Percentiles rank a stretch among this genome's conserved stretches.
Evolutionary conservation across 2,113 vertebrate species (phyloP).

Genomic region (Gallinago undulata): DNA sequence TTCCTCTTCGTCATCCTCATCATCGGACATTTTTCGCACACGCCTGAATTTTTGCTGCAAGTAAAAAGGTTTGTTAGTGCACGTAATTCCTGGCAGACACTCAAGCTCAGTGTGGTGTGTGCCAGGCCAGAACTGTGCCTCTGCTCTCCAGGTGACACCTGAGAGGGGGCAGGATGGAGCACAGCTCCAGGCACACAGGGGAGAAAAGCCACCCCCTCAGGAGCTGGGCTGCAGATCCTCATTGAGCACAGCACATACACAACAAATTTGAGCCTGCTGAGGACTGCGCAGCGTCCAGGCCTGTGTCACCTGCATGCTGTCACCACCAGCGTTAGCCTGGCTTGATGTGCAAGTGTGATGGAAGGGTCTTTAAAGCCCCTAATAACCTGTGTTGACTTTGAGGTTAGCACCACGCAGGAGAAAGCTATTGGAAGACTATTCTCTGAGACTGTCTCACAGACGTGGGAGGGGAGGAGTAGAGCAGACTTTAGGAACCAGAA

Average conservation of each 20-base stretch:
- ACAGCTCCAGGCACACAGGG: background rate
- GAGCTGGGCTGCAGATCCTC: background rate
- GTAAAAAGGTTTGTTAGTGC: background rate
- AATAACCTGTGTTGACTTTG: background rate
- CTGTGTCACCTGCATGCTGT: background rate
- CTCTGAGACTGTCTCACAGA: background rate
- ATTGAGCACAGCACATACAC: background rate
- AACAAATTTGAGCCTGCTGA: background rate
- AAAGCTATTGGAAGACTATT: background rate
- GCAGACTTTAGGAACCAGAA: background rate
- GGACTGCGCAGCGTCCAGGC: fast-evolving
- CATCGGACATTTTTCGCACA: slow-evolving; percentile 92
- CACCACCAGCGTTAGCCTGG: background rate
- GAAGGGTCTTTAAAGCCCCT: background rate
- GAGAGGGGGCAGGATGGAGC: background rate
- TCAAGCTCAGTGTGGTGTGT: background rate
- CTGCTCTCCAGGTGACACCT: background rate
- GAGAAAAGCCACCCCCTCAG: background rate
- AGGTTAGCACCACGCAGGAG: background rate
- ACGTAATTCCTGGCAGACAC: background rate
- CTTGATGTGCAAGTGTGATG: fast-evolving
- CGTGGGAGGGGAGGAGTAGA: background rate
- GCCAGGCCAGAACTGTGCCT: background rate
- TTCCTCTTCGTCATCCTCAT: slow-evolving; percentile 92
- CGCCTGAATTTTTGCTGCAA: slow-evolving; percentile 93